Percentiles rank a stretch among this genome's conserved stretches.
Conservation (phyloP, 2,888 invertebrate species). For the Hirtodrosophila duncani region DNA sequence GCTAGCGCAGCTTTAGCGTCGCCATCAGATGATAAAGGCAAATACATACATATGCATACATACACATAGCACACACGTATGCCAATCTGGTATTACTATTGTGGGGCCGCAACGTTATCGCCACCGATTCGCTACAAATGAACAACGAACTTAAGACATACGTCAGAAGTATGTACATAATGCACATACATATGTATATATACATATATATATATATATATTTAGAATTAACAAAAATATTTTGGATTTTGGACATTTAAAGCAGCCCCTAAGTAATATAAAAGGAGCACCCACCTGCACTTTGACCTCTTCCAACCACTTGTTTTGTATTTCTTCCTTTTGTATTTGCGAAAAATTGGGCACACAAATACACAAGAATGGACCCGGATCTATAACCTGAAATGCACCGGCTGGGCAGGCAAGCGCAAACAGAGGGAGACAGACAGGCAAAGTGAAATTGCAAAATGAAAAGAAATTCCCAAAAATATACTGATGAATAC, state of each 20-base stretch:
- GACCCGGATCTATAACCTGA: background rate
- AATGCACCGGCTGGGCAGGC: constrained; percentile 1
- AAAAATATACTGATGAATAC: constrained; percentile 4
- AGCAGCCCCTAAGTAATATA: too few species aligned
- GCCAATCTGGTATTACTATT: constrained; percentile 12
- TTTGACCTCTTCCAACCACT: constrained; percentile 28
- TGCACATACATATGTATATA: background rate
- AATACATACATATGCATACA: constrained; percentile 33
- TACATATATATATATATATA: background rate
- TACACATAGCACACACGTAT: too few species aligned
- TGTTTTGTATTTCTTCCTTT: constrained; percentile 29
- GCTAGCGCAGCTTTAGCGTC: constrained; percentile 33
- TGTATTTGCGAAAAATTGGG: constrained; percentile 21
- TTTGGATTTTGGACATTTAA: too few species aligned
- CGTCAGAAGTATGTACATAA: too few species aligned
- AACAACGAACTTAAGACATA: too few species aligned
- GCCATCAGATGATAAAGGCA: constrained; percentile 50
- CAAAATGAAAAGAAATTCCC: background rate
- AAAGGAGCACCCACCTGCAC: too few species aligned
- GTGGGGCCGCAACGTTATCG: constrained; percentile 39
- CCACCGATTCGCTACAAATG: too few species aligned
- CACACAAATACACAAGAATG: constrained; percentile 20
- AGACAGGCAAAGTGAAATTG: constrained; percentile 32
- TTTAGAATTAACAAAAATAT: too few species aligned
- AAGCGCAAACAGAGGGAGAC: constrained; percentile 7